Evolutionary conservation across 2,797 vertebrate genomes (phyloP), one percentile per base, ranked within the genome.

Genomic region (Anguilla marmorata): DNA sequence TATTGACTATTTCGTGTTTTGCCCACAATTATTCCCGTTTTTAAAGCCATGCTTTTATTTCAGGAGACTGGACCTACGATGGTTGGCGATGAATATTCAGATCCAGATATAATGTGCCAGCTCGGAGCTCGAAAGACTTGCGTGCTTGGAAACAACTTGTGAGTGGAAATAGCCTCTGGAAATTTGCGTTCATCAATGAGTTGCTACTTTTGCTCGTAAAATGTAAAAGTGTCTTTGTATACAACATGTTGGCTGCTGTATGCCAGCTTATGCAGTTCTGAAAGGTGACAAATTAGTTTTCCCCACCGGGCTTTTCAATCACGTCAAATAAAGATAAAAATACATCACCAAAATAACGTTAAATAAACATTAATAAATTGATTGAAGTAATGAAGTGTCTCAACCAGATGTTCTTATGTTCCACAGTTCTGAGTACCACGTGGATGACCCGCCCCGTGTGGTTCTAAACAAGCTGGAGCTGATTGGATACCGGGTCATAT

Each of bases 31-130:
- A 14, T 74, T 74, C 69, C 9, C 8, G 12, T 74, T 74, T 14
- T 12, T 12, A 74, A 74, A 30, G 12, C 30, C 27, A 74, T 33
- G 30, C 27, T 84, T 86, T 86, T 91, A 56, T 84, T 89, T 79
- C 93, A 97, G 96, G 96, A 97, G 87, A 94, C 91, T 6, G 96
- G 96, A 5, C 96, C 96, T 87, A 97, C 96, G 52, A 95, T 96
- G 89, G 96, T 97, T 90, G 96, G 96, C 0, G 96, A 96, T 0
- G 96, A 96, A 89, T 89, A 95, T 27, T 97, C 96, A 0, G 96
- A 97, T 86, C 92, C 92, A 45, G 86, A 88, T 88, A 91, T 97
- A 91, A 97, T 97, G 96, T 90, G 79, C 41, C 94, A 95, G 84
- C 90, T 97, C 85, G 96, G 96, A 74, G 96, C 96, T 90, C 92